Evolutionary conservation across 2,888 invertebrate species (phyloP).

Genomic region (Drosophila mettleri): DNA sequence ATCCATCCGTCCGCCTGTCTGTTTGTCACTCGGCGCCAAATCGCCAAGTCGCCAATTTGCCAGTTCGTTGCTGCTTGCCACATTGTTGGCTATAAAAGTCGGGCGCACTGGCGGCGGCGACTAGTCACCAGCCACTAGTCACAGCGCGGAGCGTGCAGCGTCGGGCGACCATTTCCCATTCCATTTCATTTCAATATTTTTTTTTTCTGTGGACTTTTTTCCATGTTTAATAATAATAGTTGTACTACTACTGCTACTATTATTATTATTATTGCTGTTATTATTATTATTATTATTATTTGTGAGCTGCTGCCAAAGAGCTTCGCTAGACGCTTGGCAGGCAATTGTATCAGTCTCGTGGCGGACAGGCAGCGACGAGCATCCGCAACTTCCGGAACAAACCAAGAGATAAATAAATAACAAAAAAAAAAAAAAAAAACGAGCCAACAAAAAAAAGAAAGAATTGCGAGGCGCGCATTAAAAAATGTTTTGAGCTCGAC

Average conservation of each 20-base stretch:
- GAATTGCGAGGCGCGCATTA: conserved; percentile 18
- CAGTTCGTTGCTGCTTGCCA: conserved; percentile 34
- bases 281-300: conserved; percentile 14
- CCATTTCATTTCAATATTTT: conserved; percentile 36
- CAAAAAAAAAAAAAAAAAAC: conserved; percentile 2
- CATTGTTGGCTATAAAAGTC: conserved; percentile 77
- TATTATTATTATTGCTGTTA: conserved; percentile 13
- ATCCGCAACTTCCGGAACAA: conserved; percentile 47
- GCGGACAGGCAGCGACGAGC: conserved; percentile 65
- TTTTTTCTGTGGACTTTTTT: conserved; percentile 5
- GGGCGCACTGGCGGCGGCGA: conserved; percentile 56
- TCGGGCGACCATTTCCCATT: conserved; percentile 51
- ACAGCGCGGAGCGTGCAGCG: conserved; percentile 53
- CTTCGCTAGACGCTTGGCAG: conserved; percentile 23
- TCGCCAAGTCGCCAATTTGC: conserved; percentile 2
- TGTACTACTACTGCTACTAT: too few species aligned
- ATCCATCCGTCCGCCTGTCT: not conserved
- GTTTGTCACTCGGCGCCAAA: conserved; percentile 18
- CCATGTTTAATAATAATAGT: not conserved
- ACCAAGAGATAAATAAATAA: conserved; percentile 6
- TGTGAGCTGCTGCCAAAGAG: conserved; percentile 20
- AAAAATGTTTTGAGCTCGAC: conserved; percentile 34
- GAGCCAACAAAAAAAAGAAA: conserved; percentile 1
- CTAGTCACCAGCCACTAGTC: conserved; percentile 58
- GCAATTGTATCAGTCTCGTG: conserved; percentile 60